phyloP scores from a whole-genome alignment of 1,140 invertebrate genomes.

The Drosophila sturtevanti region DNA sequence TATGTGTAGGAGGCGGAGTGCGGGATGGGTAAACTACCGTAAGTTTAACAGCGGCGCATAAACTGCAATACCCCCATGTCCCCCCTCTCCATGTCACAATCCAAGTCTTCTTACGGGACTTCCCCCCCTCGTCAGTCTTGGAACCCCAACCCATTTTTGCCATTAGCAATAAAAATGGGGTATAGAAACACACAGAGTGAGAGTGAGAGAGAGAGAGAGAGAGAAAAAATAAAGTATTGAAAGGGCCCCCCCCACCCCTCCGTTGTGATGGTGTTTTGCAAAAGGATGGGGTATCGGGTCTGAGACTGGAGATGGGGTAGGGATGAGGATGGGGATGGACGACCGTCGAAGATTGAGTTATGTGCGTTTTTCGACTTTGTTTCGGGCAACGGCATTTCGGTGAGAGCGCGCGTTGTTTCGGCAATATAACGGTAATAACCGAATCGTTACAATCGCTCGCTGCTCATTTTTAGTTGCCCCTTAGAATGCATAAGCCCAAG shows the following conservation, averaged over 20 bases:
- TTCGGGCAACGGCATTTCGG: constrained; percentile 35
- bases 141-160: constrained; percentile 30
- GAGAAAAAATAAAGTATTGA: background rate
- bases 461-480: constrained; percentile 73
- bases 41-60: constrained; percentile 77
- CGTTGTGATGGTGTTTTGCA: no score
- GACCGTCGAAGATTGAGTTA: constrained; percentile 82
- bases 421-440: constrained; percentile 83
- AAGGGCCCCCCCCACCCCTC: no score
- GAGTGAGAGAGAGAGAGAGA: background rate
- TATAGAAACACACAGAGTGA: background rate
- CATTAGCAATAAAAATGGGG: constrained; percentile 75
- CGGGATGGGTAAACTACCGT: constrained; percentile 64
- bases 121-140: background rate
- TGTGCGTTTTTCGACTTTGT: constrained; percentile 80
- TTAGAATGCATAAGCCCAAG: constrained; percentile 66
- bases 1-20: no score
- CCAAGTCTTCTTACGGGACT: background rate
- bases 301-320: no score
- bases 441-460: constrained; percentile 78
- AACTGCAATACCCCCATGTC: constrained; percentile 58
- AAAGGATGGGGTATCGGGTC: no score
- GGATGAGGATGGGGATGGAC: background rate
- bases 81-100: constrained; percentile 17
- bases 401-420: constrained; percentile 65